Evolutionary conservation across 2,888 invertebrate species (phyloP), one percentile per base, ranked within the genome.

Genomic region (Chymomyza procnemis): DNA sequence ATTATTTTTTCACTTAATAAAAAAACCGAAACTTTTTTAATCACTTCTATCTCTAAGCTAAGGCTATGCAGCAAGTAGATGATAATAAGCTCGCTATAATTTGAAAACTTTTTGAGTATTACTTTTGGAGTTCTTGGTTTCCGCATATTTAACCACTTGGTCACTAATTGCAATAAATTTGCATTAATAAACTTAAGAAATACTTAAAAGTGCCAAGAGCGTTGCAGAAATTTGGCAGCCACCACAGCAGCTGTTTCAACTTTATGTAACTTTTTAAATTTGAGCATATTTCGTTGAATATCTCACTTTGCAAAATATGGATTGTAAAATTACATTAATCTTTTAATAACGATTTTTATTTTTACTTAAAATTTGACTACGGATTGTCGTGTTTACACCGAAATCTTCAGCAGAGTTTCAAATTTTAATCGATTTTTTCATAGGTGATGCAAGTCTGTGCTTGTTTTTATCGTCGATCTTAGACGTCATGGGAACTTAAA

Each of bases 51-150:
- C 9, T 54, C 81, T 86, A 70, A 56, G 71, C 66, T 56, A 59
- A 75, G 69, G 69, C 56, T 65, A 60, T 74, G 84, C 62, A 18
- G 41, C 41, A 55, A 50, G 70, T 59, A 75, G 87, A 86, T 82
- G 87, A 86, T 82, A 82, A 82, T 81, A 77, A 86, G 81, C 85
- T 79, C 70, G 73, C 82, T 72, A 72, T 81, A 84, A 84, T 86
- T 86, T 86, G 81, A 84, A 81, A 82, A 82, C 87, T 82, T 82
- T 82, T 75, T 64, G 67, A 61, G 58, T 63, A 18, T 22, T 56
- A 41, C 6, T 56, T 30, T 26, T 22, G 2, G 4, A 1, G 1
- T 74, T 58, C 67, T 55, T 12, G 59, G 50, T 63, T 50, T 63
- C 64, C 67, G 73, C 75, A 73, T 16, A 54, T 79, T 80, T 48